A percentile compares a stretch with the other conserved stretches of the same genome.
Evolutionary conservation across 1,140 invertebrate species (phyloP).

Genomic region (Plectrocnemia conspersa): DNA sequence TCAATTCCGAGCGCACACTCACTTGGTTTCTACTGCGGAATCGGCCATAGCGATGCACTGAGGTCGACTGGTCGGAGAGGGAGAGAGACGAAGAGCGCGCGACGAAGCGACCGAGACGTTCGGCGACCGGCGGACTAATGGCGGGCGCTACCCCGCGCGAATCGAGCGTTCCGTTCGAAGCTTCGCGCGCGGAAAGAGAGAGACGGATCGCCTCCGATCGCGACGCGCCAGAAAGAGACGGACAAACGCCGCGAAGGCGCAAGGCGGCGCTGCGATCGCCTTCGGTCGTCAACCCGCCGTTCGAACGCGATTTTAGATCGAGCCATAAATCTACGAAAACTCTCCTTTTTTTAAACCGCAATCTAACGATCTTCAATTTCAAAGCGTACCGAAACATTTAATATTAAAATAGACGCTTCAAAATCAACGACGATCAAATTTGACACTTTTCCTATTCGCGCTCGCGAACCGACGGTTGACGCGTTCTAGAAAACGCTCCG

Average conservation of each 20-base stretch:
- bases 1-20: conserved; percentile 36
- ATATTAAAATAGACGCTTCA: too few species aligned
- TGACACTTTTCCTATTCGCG: too few species aligned
- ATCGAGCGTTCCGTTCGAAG: conserved; percentile 17
- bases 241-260: conserved; percentile 30
- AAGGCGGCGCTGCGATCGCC: conserved; percentile 27
- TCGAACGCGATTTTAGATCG: too few species aligned
- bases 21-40: conserved; percentile 51
- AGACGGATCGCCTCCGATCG: conserved; percentile 1
- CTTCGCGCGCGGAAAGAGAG: conserved; percentile 4
- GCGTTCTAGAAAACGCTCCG: conserved; percentile 35
- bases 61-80: conserved; percentile 21
- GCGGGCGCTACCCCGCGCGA: too few species aligned
- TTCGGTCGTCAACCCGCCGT: conserved; percentile 22
- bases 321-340: too few species aligned
- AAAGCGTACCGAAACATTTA: too few species aligned
- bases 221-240: conserved; percentile 24
- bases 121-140: conserved; percentile 15
- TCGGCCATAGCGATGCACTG: conserved; percentile 48
- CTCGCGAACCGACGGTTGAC: conserved; percentile 7
- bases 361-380: too few species aligned
- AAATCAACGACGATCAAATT: conserved; percentile 49
- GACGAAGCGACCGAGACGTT: conserved; percentile 8
- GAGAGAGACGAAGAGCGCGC: conserved; percentile 13
- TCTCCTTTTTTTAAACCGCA: too few species aligned